These are phyloP conservation scores for Proteles cristata DNA, from an alignment of 2,113 vertebrate genomes.

Conservation along the genomic window DNA sequence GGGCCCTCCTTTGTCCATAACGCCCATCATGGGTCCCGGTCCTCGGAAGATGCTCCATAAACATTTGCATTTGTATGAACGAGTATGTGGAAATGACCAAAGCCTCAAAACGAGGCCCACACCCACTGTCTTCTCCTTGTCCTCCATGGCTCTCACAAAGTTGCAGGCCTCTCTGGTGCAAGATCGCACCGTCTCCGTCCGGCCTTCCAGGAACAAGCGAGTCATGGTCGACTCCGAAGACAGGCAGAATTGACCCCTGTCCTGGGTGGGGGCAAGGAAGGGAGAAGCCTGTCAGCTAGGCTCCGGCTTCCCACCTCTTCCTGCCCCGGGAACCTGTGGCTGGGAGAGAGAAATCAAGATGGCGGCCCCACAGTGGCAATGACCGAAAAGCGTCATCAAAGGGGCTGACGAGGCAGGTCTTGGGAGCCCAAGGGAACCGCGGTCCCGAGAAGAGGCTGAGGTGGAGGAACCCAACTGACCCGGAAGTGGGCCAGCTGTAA, in stretches of 20 bases:
- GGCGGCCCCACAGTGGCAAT: background rate
- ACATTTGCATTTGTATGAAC: background rate
- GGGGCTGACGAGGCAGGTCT: background rate
- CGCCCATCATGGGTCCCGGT: background rate
- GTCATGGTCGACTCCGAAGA: conserved; percentile 94
- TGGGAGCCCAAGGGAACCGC: background rate
- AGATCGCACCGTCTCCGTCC: conserved; percentile 92
- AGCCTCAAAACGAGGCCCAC: background rate
- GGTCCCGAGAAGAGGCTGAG: background rate
- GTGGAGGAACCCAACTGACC: conserved; percentile 66
- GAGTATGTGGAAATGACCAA: background rate
- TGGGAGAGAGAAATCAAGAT: background rate
- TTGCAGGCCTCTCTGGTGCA: conserved; percentile 88
- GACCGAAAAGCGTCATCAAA: background rate
- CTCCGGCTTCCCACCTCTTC: background rate
- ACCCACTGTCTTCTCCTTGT: conserved; percentile 83
- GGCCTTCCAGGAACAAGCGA: conserved; percentile 92
- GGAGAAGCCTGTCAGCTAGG: background rate
- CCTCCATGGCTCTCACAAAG: conserved; percentile 89
- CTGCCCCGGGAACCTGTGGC: background rate
- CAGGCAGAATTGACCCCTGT: conserved; percentile 89
- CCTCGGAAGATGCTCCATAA: background rate
- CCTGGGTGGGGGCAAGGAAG: conserved; percentile 81
- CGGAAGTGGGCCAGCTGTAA: conserved; percentile 85
- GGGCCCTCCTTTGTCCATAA: background rate